Evolutionary conservation across 2,888 invertebrate genomes (phyloP).

Genomic region (Scaeva pyrastri): DNA sequence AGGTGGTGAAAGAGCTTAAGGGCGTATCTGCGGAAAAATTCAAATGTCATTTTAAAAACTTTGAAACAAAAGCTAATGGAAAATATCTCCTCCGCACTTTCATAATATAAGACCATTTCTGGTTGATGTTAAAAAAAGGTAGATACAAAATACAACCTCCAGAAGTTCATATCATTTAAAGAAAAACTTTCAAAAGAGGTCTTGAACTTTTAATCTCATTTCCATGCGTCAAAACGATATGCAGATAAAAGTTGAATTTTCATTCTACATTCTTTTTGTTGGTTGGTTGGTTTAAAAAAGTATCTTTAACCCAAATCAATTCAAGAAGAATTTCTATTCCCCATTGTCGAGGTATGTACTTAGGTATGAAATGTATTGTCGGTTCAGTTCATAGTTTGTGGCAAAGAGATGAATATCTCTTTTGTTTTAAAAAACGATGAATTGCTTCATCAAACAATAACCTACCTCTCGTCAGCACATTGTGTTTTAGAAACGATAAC

Average conservation of each 20-base stretch:
- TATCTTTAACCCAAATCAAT: constrained; percentile 23
- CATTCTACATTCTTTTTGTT: neutral
- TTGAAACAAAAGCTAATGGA: no score
- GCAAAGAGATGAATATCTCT: constrained; percentile 18
- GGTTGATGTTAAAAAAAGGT: neutral
- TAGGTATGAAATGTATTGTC: neutral
- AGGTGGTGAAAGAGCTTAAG: no score
- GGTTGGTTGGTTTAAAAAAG: neutral
- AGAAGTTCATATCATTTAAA: neutral
- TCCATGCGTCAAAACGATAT: constrained; percentile 35
- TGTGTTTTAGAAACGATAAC: constrained; percentile 53
- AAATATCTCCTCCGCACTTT: neutral
- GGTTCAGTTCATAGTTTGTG: constrained; percentile 2
- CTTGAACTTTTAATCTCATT: constrained; percentile 63
- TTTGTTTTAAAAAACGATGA: constrained; percentile 41
- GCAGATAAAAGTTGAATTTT: neutral
- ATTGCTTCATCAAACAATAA: constrained; percentile 71
- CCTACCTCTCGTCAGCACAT: constrained; percentile 50
- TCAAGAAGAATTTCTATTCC: neutral
- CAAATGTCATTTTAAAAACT: no score
- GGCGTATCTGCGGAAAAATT: no score
- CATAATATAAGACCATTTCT: neutral
- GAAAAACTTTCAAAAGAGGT: neutral
- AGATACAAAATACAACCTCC: neutral
- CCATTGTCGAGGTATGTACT: neutral